Percentiles rank a stretch among this genome's conserved stretches.
Conservation (phyloP, 2,113 vertebrate genomes). For the Delphinapterus leucas region DNA sequence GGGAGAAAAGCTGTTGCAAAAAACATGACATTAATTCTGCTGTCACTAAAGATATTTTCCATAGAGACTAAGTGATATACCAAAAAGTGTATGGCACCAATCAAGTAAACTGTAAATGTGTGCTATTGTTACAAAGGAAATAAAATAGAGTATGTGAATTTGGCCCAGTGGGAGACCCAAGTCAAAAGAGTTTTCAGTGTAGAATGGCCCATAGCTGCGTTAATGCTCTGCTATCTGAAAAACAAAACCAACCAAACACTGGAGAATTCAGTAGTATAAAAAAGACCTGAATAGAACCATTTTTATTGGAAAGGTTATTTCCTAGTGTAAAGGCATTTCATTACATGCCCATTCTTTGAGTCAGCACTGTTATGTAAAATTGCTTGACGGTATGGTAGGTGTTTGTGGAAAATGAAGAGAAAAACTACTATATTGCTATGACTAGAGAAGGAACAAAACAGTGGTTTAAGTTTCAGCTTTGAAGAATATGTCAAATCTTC, state of each 20-base stretch:
- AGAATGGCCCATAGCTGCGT: neutral
- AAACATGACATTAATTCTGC: neutral
- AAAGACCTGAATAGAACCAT: neutral
- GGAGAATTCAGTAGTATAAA: neutral
- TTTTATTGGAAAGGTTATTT: neutral
- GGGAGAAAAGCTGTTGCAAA: neutral
- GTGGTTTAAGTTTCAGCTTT: neutral
- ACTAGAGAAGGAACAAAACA: neutral
- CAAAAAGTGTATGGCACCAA: neutral
- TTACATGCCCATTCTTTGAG: neutral
- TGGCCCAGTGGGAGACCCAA: neutral
- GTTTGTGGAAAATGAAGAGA: neutral
- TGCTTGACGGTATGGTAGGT: neutral
- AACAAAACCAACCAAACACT: neutral
- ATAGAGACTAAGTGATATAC: neutral
- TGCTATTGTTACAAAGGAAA: neutral
- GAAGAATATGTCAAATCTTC: neutral
- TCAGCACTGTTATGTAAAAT: neutral
- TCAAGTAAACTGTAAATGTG: neutral
- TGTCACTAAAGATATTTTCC: neutral
- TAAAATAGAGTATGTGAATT: neutral
- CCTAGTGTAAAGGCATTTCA: neutral
- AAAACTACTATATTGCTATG: neutral
- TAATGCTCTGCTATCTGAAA: neutral
- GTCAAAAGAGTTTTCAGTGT: neutral